Evolutionary conservation across 2,888 invertebrate genomes (phyloP), one percentile per base, ranked within the genome.

Genomic region (Lysandra coridon): DNA sequence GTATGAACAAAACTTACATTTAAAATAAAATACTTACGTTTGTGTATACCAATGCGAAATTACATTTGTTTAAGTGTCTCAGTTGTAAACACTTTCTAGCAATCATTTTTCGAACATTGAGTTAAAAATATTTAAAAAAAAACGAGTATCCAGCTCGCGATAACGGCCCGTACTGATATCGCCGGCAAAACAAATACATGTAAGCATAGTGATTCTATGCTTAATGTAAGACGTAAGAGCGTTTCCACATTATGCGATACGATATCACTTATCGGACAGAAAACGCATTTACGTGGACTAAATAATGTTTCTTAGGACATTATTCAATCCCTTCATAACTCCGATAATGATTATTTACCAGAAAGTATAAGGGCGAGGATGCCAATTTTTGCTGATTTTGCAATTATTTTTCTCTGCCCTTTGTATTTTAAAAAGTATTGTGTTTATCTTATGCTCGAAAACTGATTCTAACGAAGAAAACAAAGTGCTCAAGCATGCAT

Each of bases 41-140:
- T 84, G 87, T 87, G 79, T 87, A 81, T 33, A 86, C 82, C 60
- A 86, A 82, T 83, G 87, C 85, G 60, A 90, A 81, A 79, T 87
- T 88, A 83, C 85, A 88, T 81, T 89, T 88, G 80, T 86, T 90
- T 30, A 90, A 81, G 84, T 84, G 88, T 83, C 86, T 89, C 60
- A 91, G 80, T 82, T 89, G 90, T 82, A 88, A 84, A n/a, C 88
- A 91, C 83, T 88, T 90, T 84, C 91, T 88, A 79, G 92, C 84
- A 80, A 91, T 88, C 94, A 94, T 94, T 78, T 37, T 85, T 37
- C 0, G 37, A 69, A 69, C 69, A 69, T 69, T 5, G 14, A 69
- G 4, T 69, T 5, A 4, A 14, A 33, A 64, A 6, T 60, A 60
- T 23, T n/a, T 14, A 60, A 7, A 62, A 62, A 84, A 85, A 92